Evolutionary conservation across 2,888 invertebrate genomes (phyloP).

Genomic region (Leucophenga maculata): DNA sequence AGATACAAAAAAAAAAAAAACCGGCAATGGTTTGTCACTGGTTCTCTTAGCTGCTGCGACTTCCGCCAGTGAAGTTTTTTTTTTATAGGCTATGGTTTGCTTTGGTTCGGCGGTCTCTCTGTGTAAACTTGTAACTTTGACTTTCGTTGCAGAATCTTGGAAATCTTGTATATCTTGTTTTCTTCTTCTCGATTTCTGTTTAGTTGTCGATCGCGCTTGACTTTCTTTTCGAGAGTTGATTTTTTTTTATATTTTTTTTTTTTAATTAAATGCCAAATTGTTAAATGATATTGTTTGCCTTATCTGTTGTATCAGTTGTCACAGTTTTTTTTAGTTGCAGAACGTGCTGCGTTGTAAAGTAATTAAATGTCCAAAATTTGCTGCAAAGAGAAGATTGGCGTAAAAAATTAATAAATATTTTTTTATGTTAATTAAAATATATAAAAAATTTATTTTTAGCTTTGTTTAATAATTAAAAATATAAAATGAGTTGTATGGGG

Average conservation of each 20-base stretch:
- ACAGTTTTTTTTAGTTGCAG: slow-evolving; percentile 33
- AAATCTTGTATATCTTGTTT: slow-evolving; percentile 63
- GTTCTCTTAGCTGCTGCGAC: not conserved
- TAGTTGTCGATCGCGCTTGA: slow-evolving; percentile 45
- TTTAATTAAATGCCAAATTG: slow-evolving; percentile 54
- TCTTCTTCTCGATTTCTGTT: slow-evolving; percentile 37
- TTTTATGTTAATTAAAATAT: too few relatives aligned
- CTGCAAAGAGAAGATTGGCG: too few relatives aligned
- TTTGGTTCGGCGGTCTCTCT: not conserved
- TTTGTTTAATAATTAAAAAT: too few relatives aligned
- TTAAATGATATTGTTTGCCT: slow-evolving; percentile 40
- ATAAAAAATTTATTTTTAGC: too few relatives aligned
- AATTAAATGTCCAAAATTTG: not conserved
- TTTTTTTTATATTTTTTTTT: not conserved
- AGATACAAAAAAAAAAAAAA: slow-evolving; percentile 34
- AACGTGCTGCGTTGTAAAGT: too few relatives aligned
- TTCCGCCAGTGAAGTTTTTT: not conserved
- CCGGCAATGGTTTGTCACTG: slow-evolving; percentile 43
- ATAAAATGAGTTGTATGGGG: too few relatives aligned
- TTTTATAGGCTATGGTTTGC: not conserved
- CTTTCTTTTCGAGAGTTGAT: slow-evolving; percentile 55
- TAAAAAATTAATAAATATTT: too few relatives aligned
- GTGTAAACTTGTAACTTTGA: slow-evolving; percentile 58
- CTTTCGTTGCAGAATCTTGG: slow-evolving; percentile 64
- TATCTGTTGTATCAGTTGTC: slow-evolving; percentile 37